Base-by-base conservation (phyloP, 2,113 vertebrate species). In the Centropus bengalensis region DNA sequence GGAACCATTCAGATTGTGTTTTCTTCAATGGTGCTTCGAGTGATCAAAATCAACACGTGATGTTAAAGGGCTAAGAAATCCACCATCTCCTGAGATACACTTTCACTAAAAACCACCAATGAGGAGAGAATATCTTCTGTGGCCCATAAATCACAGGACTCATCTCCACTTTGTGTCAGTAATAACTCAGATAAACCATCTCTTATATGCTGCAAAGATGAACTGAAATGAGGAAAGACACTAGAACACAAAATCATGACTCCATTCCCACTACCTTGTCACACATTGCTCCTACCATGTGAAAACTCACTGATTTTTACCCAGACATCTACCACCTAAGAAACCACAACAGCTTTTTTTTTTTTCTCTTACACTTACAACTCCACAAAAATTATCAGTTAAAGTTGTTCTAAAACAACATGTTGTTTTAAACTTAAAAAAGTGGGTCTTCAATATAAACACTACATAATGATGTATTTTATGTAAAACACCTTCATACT, bases 281-380 rank as follows among this genome's bases (percentile, higher is more conserved):
- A 0, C 17, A 71, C 59, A 49, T 62, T 55, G 55, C 52, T 64
- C 28, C 71, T 55, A 30, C 28, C n/a, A 28, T 15, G 8, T 76
- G 8, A 27, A 94, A 91, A 60, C 9, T 88, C 32, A 49, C 23
- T 95, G 66, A n/a, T 89, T 93, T 93, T 87, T 84, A 92, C 19
- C 20, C 22, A 81, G 23, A 52, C 24, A 89, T 18, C 4, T 66
- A 88, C 30, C 73, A 45, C 15, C 33, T 36, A 70, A 23, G 71
- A 86, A 80, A 82, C 17, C 24, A 55, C 20, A 55, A n/a, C 3
- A 44, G 8, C 32, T 49, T 59, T 23, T 1, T 6, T 55, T 59
- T 59, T 59, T 63, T 62, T 23, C 28, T 44, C 9, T 64, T 69
- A 20, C 10, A 38, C 13, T 91, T 58, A 36, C 12, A 81, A 47